Base-by-base conservation (phyloP, 1,140 invertebrate species). In the Wasmannia auropunctata region DNA sequence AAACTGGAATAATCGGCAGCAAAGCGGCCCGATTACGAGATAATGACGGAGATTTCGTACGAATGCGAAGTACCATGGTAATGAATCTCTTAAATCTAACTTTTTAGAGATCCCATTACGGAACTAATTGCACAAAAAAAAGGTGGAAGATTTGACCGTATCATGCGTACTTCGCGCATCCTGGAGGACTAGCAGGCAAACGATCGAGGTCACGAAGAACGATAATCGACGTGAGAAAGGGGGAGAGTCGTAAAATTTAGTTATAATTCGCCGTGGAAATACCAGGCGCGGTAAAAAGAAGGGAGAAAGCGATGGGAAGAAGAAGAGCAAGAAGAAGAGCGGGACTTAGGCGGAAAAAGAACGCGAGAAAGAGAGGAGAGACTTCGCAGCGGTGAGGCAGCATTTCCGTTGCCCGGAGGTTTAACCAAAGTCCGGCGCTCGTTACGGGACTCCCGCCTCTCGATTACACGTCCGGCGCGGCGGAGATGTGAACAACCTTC, bases 401-500 rank as follows among this genome's bases (percentile, higher is more conserved):
- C 75, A 62, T 79, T 86, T 86, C 74, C 84, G 84, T 86, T 67
- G 75, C 60, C 43, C 63, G 74, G 86, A 77, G 77, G 72, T 69
- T 77, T 67, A 63, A 69, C 80, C 85, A 76, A 88, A 88, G 87
- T 89, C 89, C 85, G 79, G 80, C 79, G 90, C 88, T 91, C 85
- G 85, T 92, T 92, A 91, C 87, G 77, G 88, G 79, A 88, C 85
- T 88, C 83, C 86, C 85, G 87, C 60, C 85, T 67, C 86, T 85
- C 86, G 89, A 89, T 92, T 91, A 88, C 77, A 80, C 86, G 86
- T 92, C 88, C 86, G 86, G 75, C 86, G 87, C 81, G 88, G 76
- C 51, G 69, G 62, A 80, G 88, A 90, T 90, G 92, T 88, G 91
- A 93, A 93, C 91, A 91, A 92, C 91, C 92, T 92, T 86, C 87